These are phyloP conservation scores for Pan troglodytes DNA, from an alignment of 2,113 vertebrate species.

Conservation along the genomic window NHGRI_mPanTro3-v2.1_pri NC_086015.1:41685501-41686000, in stretches of 20 bases:
- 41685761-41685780: not conserved
- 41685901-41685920: not conserved
- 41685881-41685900: not conserved
- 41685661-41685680: not conserved
- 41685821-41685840: not conserved
- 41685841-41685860: not conserved
- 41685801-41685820: not conserved
- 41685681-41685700: not conserved
- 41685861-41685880: not conserved
- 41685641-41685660: not conserved
- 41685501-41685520: not conserved
- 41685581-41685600: not conserved
- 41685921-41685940: not conserved
- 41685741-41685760: not conserved
- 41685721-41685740: not conserved
- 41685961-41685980: not conserved
- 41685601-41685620: not conserved
- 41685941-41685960: not conserved
- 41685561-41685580: not conserved
- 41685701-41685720: not conserved
- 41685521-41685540: not conserved
- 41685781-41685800: not conserved
- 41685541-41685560: not conserved
- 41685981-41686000: not conserved
- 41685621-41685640: not conserved